A percentile compares a stretch with the other conserved stretches of the same genome.
phyloP scores from a whole-genome alignment of 1,140 invertebrate genomes.

The Calephelis nemesis region DNA sequence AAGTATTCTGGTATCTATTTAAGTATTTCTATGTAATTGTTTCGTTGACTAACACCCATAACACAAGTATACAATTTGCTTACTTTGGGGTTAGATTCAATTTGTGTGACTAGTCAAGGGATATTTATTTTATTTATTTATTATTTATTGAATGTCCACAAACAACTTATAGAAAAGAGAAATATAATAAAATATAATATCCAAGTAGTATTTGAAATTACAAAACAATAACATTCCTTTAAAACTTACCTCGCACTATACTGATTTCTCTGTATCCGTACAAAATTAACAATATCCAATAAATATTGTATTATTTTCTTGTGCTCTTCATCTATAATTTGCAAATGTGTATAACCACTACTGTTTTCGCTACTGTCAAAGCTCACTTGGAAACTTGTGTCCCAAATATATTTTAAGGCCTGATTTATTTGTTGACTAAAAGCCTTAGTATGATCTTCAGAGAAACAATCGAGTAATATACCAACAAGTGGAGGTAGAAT shows the following conservation, averaged over 20 bases:
- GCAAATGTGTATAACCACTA: constrained; percentile 21
- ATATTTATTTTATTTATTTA: too few relatives aligned
- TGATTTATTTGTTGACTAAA: constrained; percentile 55
- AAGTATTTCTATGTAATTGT: too few relatives aligned
- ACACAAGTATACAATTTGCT: too few relatives aligned
- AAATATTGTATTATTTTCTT: constrained; percentile 60
- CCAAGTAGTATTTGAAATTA: not conserved
- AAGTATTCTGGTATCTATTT: too few relatives aligned
- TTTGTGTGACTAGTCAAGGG: too few relatives aligned
- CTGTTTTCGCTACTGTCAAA: constrained; percentile 37
- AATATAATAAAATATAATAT: too few relatives aligned
- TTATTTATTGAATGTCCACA: too few relatives aligned
- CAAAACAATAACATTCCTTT: not conserved
- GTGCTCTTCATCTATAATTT: constrained; percentile 41
- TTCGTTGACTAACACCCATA: too few relatives aligned
- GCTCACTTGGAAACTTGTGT: constrained; percentile 43
- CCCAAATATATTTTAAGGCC: constrained; percentile 57
- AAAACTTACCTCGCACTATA: constrained; percentile 42
- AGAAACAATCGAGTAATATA: constrained; percentile 47
- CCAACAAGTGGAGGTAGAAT: constrained; percentile 62
- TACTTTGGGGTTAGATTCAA: too few relatives aligned
- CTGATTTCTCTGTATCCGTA: constrained; percentile 55
- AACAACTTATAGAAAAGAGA: too few relatives aligned
- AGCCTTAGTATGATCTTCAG: constrained; percentile 40
- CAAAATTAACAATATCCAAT: constrained; percentile 54